Percentiles rank a stretch among this genome's conserved stretches.
Conservation (phyloP, 2,888 invertebrate species). For the Hermaeophaga mercurialis region DNA sequence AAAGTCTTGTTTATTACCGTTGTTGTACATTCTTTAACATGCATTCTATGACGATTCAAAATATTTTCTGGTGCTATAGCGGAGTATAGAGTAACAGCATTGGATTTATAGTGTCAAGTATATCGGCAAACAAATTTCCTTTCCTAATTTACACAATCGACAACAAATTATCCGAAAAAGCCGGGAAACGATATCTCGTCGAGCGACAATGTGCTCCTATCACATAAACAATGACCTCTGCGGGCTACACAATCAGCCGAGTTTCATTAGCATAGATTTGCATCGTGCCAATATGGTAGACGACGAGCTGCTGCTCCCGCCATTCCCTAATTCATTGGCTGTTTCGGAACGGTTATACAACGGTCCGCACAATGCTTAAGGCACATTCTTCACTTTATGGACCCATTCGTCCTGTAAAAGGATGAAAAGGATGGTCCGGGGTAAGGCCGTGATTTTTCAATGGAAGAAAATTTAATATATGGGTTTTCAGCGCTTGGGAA, state of each 20-base stretch:
- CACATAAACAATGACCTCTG: constrained; percentile 42
- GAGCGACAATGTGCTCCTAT: constrained; percentile 36
- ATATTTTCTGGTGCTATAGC: too few relatives aligned
- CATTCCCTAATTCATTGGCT: constrained; percentile 48
- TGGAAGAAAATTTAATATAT: constrained; percentile 20
- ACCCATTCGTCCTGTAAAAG: constrained; percentile 39
- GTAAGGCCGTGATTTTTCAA: constrained; percentile 28
- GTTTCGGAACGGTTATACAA: constrained; percentile 43
- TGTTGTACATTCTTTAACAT: too few relatives aligned
- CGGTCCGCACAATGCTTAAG: constrained; percentile 36
- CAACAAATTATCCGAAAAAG: constrained; percentile 33
- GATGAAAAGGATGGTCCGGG: constrained; percentile 36
- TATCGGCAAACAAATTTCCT: constrained; percentile 14
- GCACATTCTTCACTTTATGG: constrained; percentile 40
- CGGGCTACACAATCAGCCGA: constrained; percentile 46
- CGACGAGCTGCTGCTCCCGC: constrained; percentile 47
- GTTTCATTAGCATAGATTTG: constrained; percentile 55
- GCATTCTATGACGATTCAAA: too few relatives aligned
- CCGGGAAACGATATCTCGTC: constrained; percentile 27
- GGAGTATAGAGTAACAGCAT: neutral
- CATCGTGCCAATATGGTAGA: constrained; percentile 52
- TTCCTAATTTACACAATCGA: constrained; percentile 26
- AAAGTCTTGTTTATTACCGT: too few relatives aligned
- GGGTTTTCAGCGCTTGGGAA: constrained; percentile 5
- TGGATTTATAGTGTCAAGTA: neutral